phyloP scores from a whole-genome alignment of 2,888 invertebrate genomes.

The Chaetogeoica ovagalla region DNA sequence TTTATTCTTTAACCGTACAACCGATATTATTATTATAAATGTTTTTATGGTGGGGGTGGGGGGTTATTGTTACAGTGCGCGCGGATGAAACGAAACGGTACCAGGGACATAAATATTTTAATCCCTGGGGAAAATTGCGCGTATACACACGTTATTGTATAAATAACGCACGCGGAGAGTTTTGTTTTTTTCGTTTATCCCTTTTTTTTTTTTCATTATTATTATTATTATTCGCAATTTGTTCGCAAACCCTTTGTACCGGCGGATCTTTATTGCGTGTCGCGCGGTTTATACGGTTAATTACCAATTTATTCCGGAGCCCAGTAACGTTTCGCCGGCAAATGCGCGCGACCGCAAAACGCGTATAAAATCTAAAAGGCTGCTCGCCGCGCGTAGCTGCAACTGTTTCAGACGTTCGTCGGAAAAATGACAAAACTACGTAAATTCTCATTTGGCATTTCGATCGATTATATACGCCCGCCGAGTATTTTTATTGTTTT shows the following conservation, averaged over 20 bases:
- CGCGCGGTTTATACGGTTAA: conserved; percentile 2
- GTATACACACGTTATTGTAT: not conserved
- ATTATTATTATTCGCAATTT: not conserved
- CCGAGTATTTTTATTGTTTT: conserved; percentile 10
- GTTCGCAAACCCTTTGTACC: conserved; percentile 15
- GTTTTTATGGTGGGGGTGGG: no score
- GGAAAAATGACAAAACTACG: not conserved
- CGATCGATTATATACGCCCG: conserved; percentile 16
- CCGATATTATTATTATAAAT: not conserved
- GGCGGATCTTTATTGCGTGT: not conserved
- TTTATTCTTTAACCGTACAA: not conserved
- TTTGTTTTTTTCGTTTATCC: not conserved
- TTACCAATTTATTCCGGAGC: not conserved
- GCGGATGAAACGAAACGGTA: not conserved
- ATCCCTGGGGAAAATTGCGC: not conserved
- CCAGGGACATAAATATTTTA: conserved; percentile 4
- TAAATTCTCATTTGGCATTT: conserved; percentile 22
- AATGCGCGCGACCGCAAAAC: no score
- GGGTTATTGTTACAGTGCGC: no score
- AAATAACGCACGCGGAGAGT: not conserved
- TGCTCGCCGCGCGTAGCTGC: not conserved
- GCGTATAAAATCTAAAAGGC: conserved; percentile 21
- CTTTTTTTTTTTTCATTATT: not conserved
- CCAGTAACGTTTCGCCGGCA: not conserved
- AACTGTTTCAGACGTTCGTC: conserved; percentile 6